phyloP scores from a whole-genome alignment of 2,113 vertebrate genomes.

The Pontoporia blainvillei region DNA sequence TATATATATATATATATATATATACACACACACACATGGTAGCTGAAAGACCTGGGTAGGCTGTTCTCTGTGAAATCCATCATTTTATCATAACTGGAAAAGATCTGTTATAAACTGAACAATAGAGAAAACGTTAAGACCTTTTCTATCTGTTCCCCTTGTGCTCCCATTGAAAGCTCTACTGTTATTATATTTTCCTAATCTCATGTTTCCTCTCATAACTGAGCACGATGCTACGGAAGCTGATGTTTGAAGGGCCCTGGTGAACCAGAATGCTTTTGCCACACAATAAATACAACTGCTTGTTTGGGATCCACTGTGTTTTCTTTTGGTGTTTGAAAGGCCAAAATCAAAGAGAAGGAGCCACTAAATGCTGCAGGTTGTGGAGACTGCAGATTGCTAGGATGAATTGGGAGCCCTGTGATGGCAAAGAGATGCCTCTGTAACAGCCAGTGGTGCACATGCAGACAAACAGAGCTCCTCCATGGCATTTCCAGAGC shows the following conservation, averaged over 20 bases:
- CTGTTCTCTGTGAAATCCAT: slow-evolving; percentile 35
- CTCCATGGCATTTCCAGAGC: not conserved
- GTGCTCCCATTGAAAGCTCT: not conserved
- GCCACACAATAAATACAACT: slow-evolving; percentile 55
- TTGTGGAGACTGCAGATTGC: not conserved
- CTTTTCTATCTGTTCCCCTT: slow-evolving; percentile 47
- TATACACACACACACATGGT: not conserved
- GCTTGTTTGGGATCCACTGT: slow-evolving; percentile 41
- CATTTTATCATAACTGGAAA: slow-evolving; percentile 49
- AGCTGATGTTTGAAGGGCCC: not conserved
- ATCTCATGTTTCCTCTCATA: slow-evolving; percentile 28
- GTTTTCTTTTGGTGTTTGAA: slow-evolving; percentile 45
- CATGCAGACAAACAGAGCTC: not conserved
- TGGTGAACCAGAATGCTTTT: slow-evolving; percentile 36
- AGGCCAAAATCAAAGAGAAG: slow-evolving; percentile 44
- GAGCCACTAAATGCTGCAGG: not conserved
- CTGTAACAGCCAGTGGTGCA: not conserved
- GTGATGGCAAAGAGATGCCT: not conserved
- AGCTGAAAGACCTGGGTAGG: slow-evolving; percentile 25
- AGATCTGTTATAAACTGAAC: not conserved
- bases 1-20: no score
- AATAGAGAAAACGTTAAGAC: slow-evolving; percentile 56
- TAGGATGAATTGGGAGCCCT: not conserved
- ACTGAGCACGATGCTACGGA: slow-evolving; percentile 33
- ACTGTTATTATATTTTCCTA: not conserved